phyloP scores from a whole-genome alignment of 1,140 invertebrate species.

The Cardiocondyla obscurior region DNA sequence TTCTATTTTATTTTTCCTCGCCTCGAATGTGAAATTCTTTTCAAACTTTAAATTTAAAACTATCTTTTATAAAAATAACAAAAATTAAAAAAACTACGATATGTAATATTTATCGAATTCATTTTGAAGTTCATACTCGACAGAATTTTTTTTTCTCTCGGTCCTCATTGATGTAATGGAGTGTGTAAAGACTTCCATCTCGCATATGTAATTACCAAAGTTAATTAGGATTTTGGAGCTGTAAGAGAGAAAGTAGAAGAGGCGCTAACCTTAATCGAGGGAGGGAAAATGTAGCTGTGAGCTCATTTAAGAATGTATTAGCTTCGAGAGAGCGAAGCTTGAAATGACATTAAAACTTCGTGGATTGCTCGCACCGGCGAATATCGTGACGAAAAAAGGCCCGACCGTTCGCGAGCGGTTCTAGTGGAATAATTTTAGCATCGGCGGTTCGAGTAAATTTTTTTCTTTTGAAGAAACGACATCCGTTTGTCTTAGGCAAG shows the following conservation, averaged over 20 bases:
- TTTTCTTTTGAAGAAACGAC: constrained; percentile 8
- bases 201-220: constrained; percentile 73
- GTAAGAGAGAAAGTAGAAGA: constrained; percentile 62
- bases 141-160: neutral
- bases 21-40: neutral
- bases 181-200: constrained; percentile 58
- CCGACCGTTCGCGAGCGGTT: constrained; percentile 2
- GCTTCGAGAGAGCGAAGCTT: neutral
- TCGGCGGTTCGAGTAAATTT: neutral
- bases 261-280: neutral
- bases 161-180: constrained; percentile 4
- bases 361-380: neutral
- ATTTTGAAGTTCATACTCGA: neutral
- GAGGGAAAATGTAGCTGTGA: neutral
- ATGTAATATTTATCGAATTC: constrained; percentile 45
- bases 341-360: constrained; percentile 39
- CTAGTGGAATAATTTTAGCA: constrained; percentile 44
- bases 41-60: neutral
- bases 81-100: neutral
- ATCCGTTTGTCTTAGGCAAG: neutral
- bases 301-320: constrained; percentile 63
- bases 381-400: constrained; percentile 19
- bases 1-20: neutral
- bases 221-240: constrained; percentile 71
- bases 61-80: neutral